Evolutionary conservation across 2,888 invertebrate species (phyloP).

Genomic region (Eristalis arbustorum): DNA sequence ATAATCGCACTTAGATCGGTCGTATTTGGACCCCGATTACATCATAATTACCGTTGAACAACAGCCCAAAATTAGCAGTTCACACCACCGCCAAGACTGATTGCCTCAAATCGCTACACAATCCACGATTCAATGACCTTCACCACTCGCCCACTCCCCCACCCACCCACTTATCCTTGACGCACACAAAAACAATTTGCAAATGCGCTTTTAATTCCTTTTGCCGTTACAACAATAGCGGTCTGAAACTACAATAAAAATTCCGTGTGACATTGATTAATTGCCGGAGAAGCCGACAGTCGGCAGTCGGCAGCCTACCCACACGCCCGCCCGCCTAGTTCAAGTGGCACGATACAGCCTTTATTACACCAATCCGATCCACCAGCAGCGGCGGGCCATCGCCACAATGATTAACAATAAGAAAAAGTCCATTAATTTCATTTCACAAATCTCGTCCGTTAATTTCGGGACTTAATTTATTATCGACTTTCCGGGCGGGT

Average conservation of each 20-base stretch:
- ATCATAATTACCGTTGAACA: constrained; percentile 45
- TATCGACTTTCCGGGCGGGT: constrained; percentile 50
- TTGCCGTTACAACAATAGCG: not conserved
- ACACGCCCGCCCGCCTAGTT: not conserved
- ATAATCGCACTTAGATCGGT: constrained; percentile 13
- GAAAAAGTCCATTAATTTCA: constrained; percentile 58
- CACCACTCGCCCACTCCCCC: not conserved
- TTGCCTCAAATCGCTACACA: constrained; percentile 1
- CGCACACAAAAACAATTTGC: constrained; percentile 33
- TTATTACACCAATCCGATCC: constrained; percentile 16
- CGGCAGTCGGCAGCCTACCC: not conserved
- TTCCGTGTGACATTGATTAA: constrained; percentile 64
- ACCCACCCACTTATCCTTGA: not conserved
- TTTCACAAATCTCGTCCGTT: constrained; percentile 52
- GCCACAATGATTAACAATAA: constrained; percentile 56
- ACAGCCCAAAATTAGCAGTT: constrained; percentile 35
- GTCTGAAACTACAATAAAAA: constrained; percentile 27
- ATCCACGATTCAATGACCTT: not conserved
- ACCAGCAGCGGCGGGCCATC: constrained; percentile 4
- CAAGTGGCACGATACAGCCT: constrained; percentile 47
- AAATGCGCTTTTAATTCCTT: constrained; percentile 55
- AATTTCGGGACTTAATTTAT: constrained; percentile 52
- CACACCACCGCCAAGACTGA: constrained; percentile 25
- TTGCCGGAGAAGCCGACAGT: constrained; percentile 32
- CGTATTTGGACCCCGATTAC: constrained; percentile 26